These are phyloP conservation scores for Abramis brama DNA, from an alignment of 2,113 vertebrate genomes.

Conservation along the genomic window DNA sequence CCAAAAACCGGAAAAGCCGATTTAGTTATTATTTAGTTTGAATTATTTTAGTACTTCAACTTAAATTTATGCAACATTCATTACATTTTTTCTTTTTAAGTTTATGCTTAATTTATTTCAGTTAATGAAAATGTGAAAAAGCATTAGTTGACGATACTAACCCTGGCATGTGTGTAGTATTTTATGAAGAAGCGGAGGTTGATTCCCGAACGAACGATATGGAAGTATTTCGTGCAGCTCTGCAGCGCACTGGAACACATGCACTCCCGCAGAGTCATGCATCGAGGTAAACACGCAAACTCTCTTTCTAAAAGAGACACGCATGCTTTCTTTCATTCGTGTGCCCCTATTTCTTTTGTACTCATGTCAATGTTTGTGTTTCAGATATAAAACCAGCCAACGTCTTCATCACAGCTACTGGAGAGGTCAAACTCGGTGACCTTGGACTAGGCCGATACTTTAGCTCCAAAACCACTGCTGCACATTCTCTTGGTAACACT, in stretches of 20 bases:
- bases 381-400: slow-evolving; percentile 90
- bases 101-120: background rate
- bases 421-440: slow-evolving; percentile 87
- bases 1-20: no score
- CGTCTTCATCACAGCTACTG: slow-evolving; percentile 87
- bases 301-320: background rate
- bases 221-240: slow-evolving; percentile 90
- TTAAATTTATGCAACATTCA: background rate
- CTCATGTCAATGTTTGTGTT: background rate
- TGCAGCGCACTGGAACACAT: slow-evolving; percentile 90
- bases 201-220: slow-evolving; percentile 87
- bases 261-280: slow-evolving; percentile 90
- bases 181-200: slow-evolving; percentile 89
- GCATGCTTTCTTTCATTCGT: background rate
- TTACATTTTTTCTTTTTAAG: background rate
- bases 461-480: slow-evolving; percentile 87
- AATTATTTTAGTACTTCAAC: background rate
- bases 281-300: slow-evolving; percentile 74
- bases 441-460: slow-evolving; percentile 87
- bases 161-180: slow-evolving; percentile 72
- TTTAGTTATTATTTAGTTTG: background rate
- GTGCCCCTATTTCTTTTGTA: background rate
- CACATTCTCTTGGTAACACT: slow-evolving; percentile 84
- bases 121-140: background rate
- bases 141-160: background rate